phyloP scores from a whole-genome alignment of 1,140 invertebrate genomes.

The Drosophila baimaii region DNA sequence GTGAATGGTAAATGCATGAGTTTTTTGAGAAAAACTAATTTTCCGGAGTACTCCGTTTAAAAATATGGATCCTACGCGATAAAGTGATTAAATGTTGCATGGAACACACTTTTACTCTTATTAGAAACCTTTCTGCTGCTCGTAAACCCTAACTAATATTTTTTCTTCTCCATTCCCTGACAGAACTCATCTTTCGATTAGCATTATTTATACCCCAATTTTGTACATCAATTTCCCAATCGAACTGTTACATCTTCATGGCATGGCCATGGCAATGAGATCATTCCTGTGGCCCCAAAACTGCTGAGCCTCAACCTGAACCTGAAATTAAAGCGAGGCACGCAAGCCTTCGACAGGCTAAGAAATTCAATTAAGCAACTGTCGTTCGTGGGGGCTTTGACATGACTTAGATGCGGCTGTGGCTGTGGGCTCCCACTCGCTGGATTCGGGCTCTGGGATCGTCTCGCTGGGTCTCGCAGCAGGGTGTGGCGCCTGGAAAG shows the following conservation, averaged over 20 bases:
- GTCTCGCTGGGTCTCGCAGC: constrained; percentile 47
- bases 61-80: no score
- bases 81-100: no score
- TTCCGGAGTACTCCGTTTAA: no score
- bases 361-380: constrained; percentile 76
- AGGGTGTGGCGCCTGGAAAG: constrained; percentile 75
- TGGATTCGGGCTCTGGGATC: constrained; percentile 2
- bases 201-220: constrained; percentile 13
- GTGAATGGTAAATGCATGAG: no score
- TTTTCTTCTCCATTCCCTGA: neutral
- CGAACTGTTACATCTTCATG: constrained; percentile 40
- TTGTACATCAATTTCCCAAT: constrained; percentile 9
- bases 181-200: constrained; percentile 3
- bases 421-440: constrained; percentile 59
- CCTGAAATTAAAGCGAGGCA: constrained; percentile 30
- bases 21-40: no score
- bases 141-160: neutral
- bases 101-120: no score
- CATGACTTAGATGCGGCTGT: constrained; percentile 71
- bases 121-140: neutral
- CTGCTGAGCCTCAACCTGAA: no score
- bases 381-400: constrained; percentile 54
- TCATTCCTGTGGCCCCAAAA: constrained; percentile 1
- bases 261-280: no score
- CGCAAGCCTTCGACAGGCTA: constrained; percentile 25